Base-by-base conservation (phyloP, 2,113 vertebrate species). In the Pterophyllum scalare region DNA sequence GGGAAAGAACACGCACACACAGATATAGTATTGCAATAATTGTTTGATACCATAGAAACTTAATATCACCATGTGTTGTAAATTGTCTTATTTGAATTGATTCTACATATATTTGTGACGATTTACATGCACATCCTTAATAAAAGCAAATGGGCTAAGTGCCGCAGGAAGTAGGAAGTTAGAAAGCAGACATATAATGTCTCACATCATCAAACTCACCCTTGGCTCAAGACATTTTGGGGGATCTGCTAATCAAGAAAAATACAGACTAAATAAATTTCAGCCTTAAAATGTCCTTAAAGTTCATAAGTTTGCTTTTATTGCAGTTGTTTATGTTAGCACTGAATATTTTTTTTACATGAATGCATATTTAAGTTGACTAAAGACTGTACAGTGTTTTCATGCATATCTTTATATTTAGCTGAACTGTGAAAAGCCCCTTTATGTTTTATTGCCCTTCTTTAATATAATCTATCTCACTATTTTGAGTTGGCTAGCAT, bases 391-490 rank as follows among this genome's bases (percentile, higher is more conserved):
- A 43, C 43, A 31, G 38, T 62, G 15, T 62, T 82, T 74, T 79
- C 14, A 75, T 79, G 84, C 57, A 72, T 43, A 46, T 70, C 9
- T 38, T 54, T 72, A 75, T 20, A 19, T 82, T 59, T 70, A 83
- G 80, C 15, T 74, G 31, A 38, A 85, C 22, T 86, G 22, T 83
- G 19, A 85, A 85, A 79, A 77, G 65, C 31, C 59, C 56, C 14
- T 40, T 57, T 38, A 78, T 84, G 49, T 52, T 26, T 40, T 72
- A 72, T 54, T 77, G 24, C 49, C 28, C n/a, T 56, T 38, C 9
- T 52, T 80, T 85, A 54, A 33, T 83, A n/a, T 33, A 33, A 81
- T 65, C 22, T 5, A 28, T 83, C 38, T 91, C 89, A 3, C 79
- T 33, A 33, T 77, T 78, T 61, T 80, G 82, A 72, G 56, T 81